A percentile compares a stretch with the other conserved stretches of the same genome.
These are phyloP conservation scores for Aurelia sp. DNA, from an alignment of 30 jellyfish, hydroid and myxozoan genomes.

Conservation along the genomic window DNA sequence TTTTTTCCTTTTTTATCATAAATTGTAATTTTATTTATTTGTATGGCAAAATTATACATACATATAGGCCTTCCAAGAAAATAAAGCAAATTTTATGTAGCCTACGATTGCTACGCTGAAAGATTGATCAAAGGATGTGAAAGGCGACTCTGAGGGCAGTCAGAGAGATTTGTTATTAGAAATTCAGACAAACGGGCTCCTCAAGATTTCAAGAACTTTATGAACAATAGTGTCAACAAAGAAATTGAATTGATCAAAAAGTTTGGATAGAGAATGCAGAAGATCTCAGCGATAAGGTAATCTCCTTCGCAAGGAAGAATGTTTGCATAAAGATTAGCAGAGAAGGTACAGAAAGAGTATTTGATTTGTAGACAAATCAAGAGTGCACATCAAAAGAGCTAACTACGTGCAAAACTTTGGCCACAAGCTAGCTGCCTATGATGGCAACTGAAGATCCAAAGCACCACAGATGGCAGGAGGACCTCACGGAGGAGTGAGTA, in stretches of 20 bases:
- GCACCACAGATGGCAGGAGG: too few relatives aligned
- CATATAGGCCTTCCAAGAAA: constrained; percentile 37
- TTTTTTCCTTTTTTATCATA: too few relatives aligned
- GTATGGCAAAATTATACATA: too few relatives aligned
- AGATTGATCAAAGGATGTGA: constrained; percentile 15
- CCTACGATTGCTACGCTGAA: constrained; percentile 46
- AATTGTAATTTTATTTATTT: too few relatives aligned
- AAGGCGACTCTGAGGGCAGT: too few relatives aligned
- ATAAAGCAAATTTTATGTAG: constrained; percentile 14
- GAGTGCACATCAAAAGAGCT: constrained; percentile 13
- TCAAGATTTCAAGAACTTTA: constrained; percentile 38
- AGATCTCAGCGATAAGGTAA: constrained; percentile 17
- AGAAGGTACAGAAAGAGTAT: too few relatives aligned
- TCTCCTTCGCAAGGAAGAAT: not conserved
- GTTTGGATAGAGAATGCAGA: constrained; percentile 51
- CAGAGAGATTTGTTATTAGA: too few relatives aligned
- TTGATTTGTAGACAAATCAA: not conserved
- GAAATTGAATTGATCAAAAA: constrained; percentile 43
- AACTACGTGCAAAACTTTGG: not conserved
- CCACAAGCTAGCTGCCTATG: not conserved
- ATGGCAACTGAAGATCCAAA: not conserved
- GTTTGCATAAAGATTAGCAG: not conserved
- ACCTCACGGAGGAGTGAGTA: too few relatives aligned
- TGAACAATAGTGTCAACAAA: constrained; percentile 52
- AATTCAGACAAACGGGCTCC: constrained; percentile 43